Evolutionary conservation across 2,888 invertebrate genomes (phyloP).

Genomic region (Acanthosoma haemorrhoidale): DNA sequence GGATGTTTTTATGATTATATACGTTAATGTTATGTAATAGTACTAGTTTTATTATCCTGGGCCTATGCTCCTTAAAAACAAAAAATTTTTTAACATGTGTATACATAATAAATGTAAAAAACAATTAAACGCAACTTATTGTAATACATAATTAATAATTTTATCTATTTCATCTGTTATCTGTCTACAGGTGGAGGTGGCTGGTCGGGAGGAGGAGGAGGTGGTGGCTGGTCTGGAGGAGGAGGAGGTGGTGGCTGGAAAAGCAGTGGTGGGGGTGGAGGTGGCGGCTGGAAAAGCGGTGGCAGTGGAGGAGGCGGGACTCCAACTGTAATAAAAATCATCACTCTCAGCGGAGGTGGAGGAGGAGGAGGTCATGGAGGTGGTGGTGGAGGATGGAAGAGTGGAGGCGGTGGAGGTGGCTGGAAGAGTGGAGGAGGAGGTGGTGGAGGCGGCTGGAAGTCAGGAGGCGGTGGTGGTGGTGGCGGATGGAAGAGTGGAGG

Average conservation of each 20-base stretch:
- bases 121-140: not conserved
- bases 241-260: not conserved
- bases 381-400: not conserved
- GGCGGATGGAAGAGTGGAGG: not conserved
- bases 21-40: no score
- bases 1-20: no score
- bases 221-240: not conserved
- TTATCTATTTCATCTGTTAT: no score
- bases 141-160: no score
- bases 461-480: not conserved
- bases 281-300: no score
- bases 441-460: not conserved
- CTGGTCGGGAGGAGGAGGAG: not conserved
- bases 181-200: not conserved
- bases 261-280: not conserved
- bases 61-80: no score
- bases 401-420: not conserved
- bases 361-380: not conserved
- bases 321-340: not conserved
- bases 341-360: not conserved
- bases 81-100: no score
- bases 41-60: no score
- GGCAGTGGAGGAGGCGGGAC: not conserved
- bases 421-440: not conserved
- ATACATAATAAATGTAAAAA: no score